Evolutionary conservation across 2,113 vertebrate genomes (phyloP), one percentile per base, ranked within the genome.

Genomic region (Anguilla rostrata): DNA sequence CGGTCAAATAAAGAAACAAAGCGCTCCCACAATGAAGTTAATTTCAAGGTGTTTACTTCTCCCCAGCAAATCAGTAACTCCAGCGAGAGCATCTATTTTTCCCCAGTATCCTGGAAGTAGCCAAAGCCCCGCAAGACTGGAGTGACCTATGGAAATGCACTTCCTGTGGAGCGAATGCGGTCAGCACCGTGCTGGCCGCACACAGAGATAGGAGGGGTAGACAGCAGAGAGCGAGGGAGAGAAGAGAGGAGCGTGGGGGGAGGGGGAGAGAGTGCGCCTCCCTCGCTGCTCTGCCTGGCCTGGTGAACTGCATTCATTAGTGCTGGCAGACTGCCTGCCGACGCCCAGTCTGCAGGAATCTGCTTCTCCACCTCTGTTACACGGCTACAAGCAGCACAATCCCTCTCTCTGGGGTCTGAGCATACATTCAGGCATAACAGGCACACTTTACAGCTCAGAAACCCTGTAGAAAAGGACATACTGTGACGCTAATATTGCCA

Each of bases 41-140:
- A 75, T 75, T 83, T 46, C 22, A 75, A 40, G n/a, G 78, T 66
- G 20, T 39, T 81, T 66, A 41, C 80, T 29, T 88, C 41, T 16
- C 9, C 53, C 83, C 84, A 2, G 34, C 85, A 26, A 1, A 85
- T 87, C 83, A 57, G 41, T 26, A 81, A 81, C 86, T 88, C 83
- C 85, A 57, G 39, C 46, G 87, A 86, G 84, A 88, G 86, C 86
- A 91, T 93, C 83, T 87, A 93, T 92, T 86, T 85, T 40, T 88
- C 0, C 11, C 89, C 83, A 83, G 91, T 89, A 85, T 66, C 88
- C 82, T 90, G 86, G 80, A 85, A 89, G 88, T 84, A 91, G 89
- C 90, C 89, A 90, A 53, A 39, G 60, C 84, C 81, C 87, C 56
- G 83, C 12, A 40, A 84, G 87, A 81, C 12, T 16, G 9, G 15